Conservation (phyloP, 2,797 vertebrate genomes). For the Adelosebastes latens region DNA sequence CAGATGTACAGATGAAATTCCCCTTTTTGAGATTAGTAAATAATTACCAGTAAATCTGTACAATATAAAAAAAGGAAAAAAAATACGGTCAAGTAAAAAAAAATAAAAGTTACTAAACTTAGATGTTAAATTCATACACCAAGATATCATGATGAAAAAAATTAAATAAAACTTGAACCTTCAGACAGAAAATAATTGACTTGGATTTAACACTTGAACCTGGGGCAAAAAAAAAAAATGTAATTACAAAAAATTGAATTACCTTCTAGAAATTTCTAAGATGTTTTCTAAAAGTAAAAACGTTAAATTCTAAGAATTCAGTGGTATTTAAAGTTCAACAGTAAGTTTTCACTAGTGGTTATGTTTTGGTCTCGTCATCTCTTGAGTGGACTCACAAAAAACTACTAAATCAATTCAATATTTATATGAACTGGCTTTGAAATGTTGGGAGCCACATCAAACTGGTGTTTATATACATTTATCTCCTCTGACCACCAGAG, state of each 20-base stretch:
- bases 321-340: background rate
- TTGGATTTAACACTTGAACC: too few relatives aligned
- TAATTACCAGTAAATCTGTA: background rate
- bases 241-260: too few relatives aligned
- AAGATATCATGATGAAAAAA: background rate
- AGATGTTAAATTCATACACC: too few relatives aligned
- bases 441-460: background rate
- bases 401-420: background rate
- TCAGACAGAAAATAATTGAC: background rate
- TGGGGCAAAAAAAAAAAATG: too few relatives aligned
- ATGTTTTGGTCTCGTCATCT: background rate
- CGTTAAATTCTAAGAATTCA: background rate
- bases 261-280: too few relatives aligned
- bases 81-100: background rate
- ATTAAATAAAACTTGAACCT: background rate
- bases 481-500: background rate
- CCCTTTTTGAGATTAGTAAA: background rate
- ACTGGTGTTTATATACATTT: background rate
- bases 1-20: background rate
- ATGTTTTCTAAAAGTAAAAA: background rate
- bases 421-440: background rate
- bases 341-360: background rate
- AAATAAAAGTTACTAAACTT: background rate
- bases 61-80: background rate
- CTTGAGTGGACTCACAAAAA: background rate